A percentile compares a stretch with the other conserved stretches of the same genome.
Evolutionary conservation across 2,888 invertebrate species (phyloP).

Genomic region (Chironomus tentans): DNA sequence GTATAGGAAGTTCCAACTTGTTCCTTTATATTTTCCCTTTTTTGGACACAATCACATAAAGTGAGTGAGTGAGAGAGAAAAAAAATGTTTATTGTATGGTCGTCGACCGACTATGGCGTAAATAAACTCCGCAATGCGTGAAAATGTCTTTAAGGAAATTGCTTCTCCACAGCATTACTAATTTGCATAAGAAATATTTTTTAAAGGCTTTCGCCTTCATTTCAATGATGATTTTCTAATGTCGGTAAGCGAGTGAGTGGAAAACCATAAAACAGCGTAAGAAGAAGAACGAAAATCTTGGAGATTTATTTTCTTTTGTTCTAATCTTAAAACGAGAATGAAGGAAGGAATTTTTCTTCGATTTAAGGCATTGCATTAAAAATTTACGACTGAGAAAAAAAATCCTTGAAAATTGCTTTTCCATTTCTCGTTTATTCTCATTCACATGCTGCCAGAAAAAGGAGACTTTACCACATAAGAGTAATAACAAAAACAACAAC

Average conservation of each 20-base stretch:
- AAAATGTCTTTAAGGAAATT: not conserved
- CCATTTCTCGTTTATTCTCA: not conserved
- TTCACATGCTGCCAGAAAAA: not conserved
- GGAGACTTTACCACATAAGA: not conserved
- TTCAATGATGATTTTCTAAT: conserved; percentile 2
- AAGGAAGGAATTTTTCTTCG: not conserved
- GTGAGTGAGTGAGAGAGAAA: not conserved
- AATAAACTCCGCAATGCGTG: not conserved
- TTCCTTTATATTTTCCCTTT: not conserved
- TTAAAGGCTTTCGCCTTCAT: not conserved
- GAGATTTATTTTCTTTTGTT: not conserved
- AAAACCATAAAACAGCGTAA: too few species aligned
- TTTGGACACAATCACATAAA: not conserved
- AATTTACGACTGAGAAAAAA: not conserved
- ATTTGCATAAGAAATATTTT: not conserved
- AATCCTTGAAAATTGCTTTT: conserved; percentile 5
- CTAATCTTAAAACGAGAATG: not conserved
- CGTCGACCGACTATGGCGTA: not conserved
- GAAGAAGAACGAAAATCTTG: not conserved
- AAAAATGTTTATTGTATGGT: too few species aligned
- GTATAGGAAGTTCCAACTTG: not conserved
- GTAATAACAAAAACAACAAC: not conserved
- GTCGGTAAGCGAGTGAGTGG: not conserved
- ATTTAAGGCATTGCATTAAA: not conserved
- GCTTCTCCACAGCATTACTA: not conserved